Base-by-base conservation (phyloP, 2,888 invertebrate genomes). In the Melanostoma mellinum region DNA sequence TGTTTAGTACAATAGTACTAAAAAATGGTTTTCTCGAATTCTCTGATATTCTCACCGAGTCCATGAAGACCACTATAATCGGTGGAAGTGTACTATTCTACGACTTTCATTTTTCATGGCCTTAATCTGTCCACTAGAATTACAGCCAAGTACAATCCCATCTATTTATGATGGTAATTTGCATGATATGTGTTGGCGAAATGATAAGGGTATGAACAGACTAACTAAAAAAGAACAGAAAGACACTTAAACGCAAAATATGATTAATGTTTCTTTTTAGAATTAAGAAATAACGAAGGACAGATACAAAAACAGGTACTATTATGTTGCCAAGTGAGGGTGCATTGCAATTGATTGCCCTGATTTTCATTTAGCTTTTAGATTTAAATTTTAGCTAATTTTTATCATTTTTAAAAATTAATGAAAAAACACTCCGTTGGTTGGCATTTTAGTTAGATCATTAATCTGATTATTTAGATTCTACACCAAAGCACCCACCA, bases 161-260 rank as follows among this genome's bases (percentile, higher is more conserved):
- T 77, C 52, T 78, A 82, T 72, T 73, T 69, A 78, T 82, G 73
- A 53, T 36, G 82, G 82, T 68, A 63, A 82, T 82, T 77, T 82
- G 82, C 77, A 82, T 77, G 77, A 73, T 77, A 63, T 65, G 53
- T 48, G 68, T 65, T 53, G 63, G 71, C 71, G 42, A 65, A 71
- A 60, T 69, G 75, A 75, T 75, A 80, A 63, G 76, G 40, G 20
- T 1, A 44, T 40, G 58, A 10, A 35, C 3, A 38, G 20, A 38
- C 8, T 8, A 10, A 48, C 36, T 35, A 20, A 4, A 55, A 55
- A 55, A 1, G 3, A 42, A 46, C n/a, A 48, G 6, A 36, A 30
- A 30, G 20, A 53, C 32, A 35, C 6, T 44, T 30, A 63, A 56
- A 38, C 35, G 33, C 6, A 20, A 44, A 33, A 3, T 6, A 56